Evolutionary conservation across 2,888 invertebrate species (phyloP), one percentile per base, ranked within the genome.

Genomic region (Athalia cordata): DNA sequence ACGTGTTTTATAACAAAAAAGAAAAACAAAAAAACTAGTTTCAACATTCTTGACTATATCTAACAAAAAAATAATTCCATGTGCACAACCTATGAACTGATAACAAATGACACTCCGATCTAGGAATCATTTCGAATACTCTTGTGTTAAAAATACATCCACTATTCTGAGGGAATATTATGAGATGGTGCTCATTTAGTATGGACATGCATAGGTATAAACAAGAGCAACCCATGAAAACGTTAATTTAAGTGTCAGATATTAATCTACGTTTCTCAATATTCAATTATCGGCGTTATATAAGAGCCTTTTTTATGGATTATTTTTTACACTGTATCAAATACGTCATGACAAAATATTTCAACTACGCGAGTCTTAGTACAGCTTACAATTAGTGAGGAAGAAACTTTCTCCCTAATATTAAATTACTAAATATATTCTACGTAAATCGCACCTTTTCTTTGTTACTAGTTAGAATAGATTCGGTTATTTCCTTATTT

Each of bases 1-100:
- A 68, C 68, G 55, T 55, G 68, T 68, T 68, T 68, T 68, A 68
- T 68, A 68, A 68, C 47, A 66, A 65, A 65, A 61, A 29, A 57
- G 4, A 57, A 57, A 61, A 61, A 61, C 13, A 13, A 61, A 13
- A 61, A 3, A 67, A 49, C 15, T 68, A 68, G 68, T 68, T 68
- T 55, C 50, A 68, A 11, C 55, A 68, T 13, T 13, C 4, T 68
- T 29, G 52, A 13, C 7, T 55, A 52, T 9, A 64, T 43, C 9
- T 9, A 68, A 15, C 11, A 9, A 52, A 43, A 55, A 68, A 68
- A 68, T 68, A 68, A 52, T 6, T 11, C 43, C 4, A 15, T 64
- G 64, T 6, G 29, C 68, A 52, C 15, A n/a, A 52, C n/a, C 52
- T 55, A 29, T 68, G 7, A 29, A 50, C 55, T 68, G 55, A n/a